phyloP scores from a whole-genome alignment of 2,797 vertebrate genomes.

The Melanotaenia nigrans region DNA sequence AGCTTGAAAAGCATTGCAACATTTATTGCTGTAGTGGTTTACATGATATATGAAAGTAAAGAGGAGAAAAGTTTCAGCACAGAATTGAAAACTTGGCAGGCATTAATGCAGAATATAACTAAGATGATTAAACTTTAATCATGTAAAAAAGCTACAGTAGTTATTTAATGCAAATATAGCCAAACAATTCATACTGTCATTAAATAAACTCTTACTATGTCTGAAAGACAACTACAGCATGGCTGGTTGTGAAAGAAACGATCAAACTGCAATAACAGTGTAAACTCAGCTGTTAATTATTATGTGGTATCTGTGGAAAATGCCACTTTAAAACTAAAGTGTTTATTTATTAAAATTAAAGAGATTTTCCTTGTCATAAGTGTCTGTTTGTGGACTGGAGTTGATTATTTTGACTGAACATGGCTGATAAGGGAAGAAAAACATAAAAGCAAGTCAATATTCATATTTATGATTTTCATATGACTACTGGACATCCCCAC shows the following conservation, averaged over 20 bases:
- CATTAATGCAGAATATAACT: slow-evolving; percentile 40
- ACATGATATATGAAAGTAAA: background rate
- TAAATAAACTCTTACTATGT: slow-evolving; percentile 38
- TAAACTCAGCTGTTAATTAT: slow-evolving; percentile 26
- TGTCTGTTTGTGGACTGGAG: background rate
- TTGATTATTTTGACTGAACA: background rate
- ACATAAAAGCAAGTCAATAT: background rate
- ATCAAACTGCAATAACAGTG: slow-evolving; percentile 27
- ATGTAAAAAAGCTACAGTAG: slow-evolving; percentile 22
- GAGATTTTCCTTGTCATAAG: background rate
- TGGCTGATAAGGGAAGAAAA: background rate
- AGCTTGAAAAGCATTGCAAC: background rate
- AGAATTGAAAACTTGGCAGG: slow-evolving; percentile 8
- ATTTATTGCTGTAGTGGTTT: slow-evolving; percentile 18
- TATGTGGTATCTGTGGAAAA: background rate
- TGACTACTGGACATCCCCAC: background rate
- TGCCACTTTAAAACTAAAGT: slow-evolving; percentile 22
- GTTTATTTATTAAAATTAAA: slow-evolving; percentile 31
- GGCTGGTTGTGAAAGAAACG: slow-evolving; percentile 25
- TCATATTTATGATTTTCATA: background rate
- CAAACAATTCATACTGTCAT: slow-evolving; percentile 34
- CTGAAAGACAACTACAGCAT: slow-evolving; percentile 31
- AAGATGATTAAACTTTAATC: slow-evolving; percentile 23
- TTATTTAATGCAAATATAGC: slow-evolving; percentile 25
- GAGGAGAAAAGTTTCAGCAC: background rate